Percentiles rank a stretch among this genome's conserved stretches.
Conservation (phyloP, 2,113 vertebrate species). For the Tachuris rubrigastra region DNA sequence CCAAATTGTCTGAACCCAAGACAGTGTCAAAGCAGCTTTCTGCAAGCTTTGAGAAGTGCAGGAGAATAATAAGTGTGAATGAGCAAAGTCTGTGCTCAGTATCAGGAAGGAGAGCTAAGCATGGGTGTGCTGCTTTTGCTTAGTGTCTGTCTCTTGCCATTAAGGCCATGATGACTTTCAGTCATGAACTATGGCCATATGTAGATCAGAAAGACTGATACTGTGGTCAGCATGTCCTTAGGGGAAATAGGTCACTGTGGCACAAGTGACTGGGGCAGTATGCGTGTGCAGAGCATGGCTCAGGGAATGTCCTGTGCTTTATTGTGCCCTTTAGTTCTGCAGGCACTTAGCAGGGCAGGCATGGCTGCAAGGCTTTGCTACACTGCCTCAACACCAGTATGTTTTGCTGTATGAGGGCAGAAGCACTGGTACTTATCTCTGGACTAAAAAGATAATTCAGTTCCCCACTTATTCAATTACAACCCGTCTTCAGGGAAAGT, state of each 20-base stretch:
- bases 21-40: neutral
- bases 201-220: neutral
- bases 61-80: neutral
- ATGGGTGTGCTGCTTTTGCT: neutral
- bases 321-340: neutral
- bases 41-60: neutral
- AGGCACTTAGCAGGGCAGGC: too few species aligned
- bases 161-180: neutral
- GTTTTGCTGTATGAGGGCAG: neutral
- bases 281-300: neutral
- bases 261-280: neutral
- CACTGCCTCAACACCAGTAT: fast-evolving
- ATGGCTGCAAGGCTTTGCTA: neutral
- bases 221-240: neutral
- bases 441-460: neutral
- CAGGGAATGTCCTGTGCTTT: fast-evolving
- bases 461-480: neutral
- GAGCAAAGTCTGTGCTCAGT: neutral
- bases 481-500: neutral
- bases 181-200: neutral
- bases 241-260: neutral
- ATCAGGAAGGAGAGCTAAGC: neutral
- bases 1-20: neutral
- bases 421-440: neutral
- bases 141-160: fast-evolving